Evolutionary conservation across 2,113 vertebrate species (phyloP).

Genomic region (Grammomys surdaster): DNA sequence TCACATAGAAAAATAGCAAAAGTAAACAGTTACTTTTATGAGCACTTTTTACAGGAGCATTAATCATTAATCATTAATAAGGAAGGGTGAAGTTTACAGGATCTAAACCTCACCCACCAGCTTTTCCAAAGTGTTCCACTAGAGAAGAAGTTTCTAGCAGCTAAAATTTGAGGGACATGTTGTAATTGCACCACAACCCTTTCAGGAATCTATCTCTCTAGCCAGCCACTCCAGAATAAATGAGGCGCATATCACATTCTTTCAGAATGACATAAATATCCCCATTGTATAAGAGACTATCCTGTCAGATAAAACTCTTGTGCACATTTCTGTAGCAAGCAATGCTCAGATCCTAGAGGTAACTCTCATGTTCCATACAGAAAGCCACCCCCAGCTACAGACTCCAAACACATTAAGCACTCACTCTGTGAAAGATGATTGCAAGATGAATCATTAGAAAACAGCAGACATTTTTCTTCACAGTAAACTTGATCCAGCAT

Average conservation of each 20-base stretch:
- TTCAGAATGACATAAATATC: rapidly evolving
- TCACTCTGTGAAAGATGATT: not conserved
- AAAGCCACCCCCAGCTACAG: not conserved
- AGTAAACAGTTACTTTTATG: not conserved
- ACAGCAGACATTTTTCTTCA: not conserved
- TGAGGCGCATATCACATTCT: not conserved
- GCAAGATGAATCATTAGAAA: not conserved
- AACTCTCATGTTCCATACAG: not conserved
- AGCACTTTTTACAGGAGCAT: not conserved
- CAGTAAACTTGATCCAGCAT: not conserved
- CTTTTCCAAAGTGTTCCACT: not conserved
- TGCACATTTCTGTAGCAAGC: not conserved
- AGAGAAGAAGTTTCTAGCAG: not conserved
- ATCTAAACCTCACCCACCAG: too few species aligned
- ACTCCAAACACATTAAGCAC: not conserved
- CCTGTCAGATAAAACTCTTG: not conserved
- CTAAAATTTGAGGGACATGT: not conserved
- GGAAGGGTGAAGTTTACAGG: rapidly evolving
- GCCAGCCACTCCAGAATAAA: not conserved
- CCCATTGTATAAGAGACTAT: not conserved
- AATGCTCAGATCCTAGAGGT: not conserved
- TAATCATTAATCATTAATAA: not conserved
- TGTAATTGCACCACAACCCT: rapidly evolving
- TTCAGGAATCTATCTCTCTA: not conserved
- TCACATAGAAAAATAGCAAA: not conserved